These are phyloP conservation scores for Spea bombifrons DNA, from an alignment of 2,113 vertebrate genomes.

Conservation along the genomic window DNA sequence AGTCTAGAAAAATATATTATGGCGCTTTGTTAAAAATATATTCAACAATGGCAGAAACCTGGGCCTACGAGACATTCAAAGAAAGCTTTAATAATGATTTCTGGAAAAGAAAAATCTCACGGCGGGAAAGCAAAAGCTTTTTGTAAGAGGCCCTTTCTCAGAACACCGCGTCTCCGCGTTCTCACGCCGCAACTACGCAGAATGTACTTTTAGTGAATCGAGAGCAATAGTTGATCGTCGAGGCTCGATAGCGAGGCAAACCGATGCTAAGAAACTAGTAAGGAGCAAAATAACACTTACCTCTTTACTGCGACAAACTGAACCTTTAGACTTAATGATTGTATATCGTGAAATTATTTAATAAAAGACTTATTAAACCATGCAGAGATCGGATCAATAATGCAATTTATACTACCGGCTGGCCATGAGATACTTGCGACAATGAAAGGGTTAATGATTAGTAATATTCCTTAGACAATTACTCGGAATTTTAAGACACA, in stretches of 20 bases:
- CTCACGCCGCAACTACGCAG: neutral
- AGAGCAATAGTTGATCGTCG: neutral
- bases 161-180: neutral
- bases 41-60: neutral
- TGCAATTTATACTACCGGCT: too few relatives aligned
- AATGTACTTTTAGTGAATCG: neutral
- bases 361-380: too few relatives aligned
- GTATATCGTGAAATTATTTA: too few relatives aligned
- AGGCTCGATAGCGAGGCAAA: neutral
- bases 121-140: constrained; percentile 10
- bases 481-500: too few relatives aligned
- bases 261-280: too few relatives aligned
- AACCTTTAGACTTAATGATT: too few relatives aligned
- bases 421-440: too few relatives aligned
- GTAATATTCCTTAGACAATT: too few relatives aligned
- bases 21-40: neutral
- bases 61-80: neutral
- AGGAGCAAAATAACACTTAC: constrained; percentile 6
- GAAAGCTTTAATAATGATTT: neutral
- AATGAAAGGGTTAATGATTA: too few relatives aligned
- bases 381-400: too few relatives aligned
- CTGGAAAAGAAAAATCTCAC: constrained; percentile 7
- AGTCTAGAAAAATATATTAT: neutral
- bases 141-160: neutral
- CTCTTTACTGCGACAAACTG: neutral